Evolutionary conservation across 2,888 invertebrate genomes (phyloP), one percentile per base, ranked within the genome.

Genomic region (Choreutis nemorana): DNA sequence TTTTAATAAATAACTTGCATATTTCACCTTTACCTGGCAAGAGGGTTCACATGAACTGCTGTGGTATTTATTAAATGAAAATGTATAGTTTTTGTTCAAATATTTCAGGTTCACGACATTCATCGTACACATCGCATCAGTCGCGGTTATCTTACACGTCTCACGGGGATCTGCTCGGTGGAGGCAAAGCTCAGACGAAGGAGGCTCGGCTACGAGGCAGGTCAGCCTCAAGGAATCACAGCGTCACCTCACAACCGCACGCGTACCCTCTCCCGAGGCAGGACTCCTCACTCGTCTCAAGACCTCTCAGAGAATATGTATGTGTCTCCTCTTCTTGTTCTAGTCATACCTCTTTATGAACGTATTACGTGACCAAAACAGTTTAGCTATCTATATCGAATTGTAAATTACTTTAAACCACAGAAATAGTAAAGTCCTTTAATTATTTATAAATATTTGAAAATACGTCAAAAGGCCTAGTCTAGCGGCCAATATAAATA

Each of bases 81-180:
- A 4, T 4, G 5, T 23, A n/a, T 13, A 29, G 15, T 20, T 3
- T 23, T 16, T 12, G 2, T 16, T 15, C 16, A 24, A 20, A 10
- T n/a, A 13, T 48, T 51, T 37, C 75, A 81, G 91, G 91, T 48
- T 92, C 95, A 42, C 86, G 95, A 45, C 94, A 95, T 73, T 94
- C 94, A 44, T 96, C 95, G 49, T 95, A 96, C 78, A 95, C 95
- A 46, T 96, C 96, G 37, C 96, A 96, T 67, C 93, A 93, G 53
- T 94, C 94, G 33, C 85, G 94, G 48, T 83, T 94, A 55, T 95
- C 96, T 33, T 96, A 96, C 68, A 95, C 94, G 40, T 96, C 96
- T 18, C 95, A 96, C 70, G 93, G 90, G 28, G 96, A 96, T 80
- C 82, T 94, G 44, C 82, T 94, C 46, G 87, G 89, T 40, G 90